These are phyloP conservation scores for Folsomia candida DNA, from an alignment of 2,888 invertebrate genomes.

Conservation along the genomic window DNA sequence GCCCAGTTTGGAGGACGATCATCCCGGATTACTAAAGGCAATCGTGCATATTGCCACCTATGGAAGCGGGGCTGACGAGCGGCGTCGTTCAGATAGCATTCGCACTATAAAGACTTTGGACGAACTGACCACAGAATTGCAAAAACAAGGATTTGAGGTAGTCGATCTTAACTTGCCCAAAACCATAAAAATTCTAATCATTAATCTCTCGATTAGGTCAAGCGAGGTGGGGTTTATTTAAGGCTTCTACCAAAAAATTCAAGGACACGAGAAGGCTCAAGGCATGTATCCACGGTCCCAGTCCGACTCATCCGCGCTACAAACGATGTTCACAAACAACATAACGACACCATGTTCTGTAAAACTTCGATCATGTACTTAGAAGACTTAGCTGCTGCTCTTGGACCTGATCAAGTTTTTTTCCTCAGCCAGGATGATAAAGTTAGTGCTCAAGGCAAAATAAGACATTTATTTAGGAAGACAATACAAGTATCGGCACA, in stretches of 20 bases:
- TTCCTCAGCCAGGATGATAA: conserved; percentile 29
- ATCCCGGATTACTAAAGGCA: conserved; percentile 51
- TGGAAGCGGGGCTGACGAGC: conserved; percentile 44
- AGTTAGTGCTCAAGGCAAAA: conserved; percentile 2
- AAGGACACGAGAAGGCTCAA: conserved; percentile 23
- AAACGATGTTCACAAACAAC: conserved; percentile 42
- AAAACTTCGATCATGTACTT: conserved; percentile 47
- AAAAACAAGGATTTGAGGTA: background rate
- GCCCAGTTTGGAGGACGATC: conserved; percentile 38
- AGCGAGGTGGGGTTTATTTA: too few relatives aligned
- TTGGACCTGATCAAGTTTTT: conserved; percentile 44
- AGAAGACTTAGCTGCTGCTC: conserved; percentile 49
- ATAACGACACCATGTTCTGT: conserved; percentile 51
- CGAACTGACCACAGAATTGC: conserved; percentile 11
- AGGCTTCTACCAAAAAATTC: conserved; percentile 24
- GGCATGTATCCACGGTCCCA: conserved; percentile 37
- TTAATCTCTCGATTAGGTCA: too few relatives aligned
- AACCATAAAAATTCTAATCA: too few relatives aligned
- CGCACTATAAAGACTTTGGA: conserved; percentile 17
- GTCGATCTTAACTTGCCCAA: background rate
- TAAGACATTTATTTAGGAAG: background rate
- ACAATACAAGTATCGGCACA: background rate
- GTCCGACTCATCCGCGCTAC: conserved; percentile 26
- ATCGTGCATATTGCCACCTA: conserved; percentile 51
- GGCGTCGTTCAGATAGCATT: conserved; percentile 15